Conservation (phyloP, 2,888 invertebrate genomes). For the Synanthedon myopaeformis region DNA sequence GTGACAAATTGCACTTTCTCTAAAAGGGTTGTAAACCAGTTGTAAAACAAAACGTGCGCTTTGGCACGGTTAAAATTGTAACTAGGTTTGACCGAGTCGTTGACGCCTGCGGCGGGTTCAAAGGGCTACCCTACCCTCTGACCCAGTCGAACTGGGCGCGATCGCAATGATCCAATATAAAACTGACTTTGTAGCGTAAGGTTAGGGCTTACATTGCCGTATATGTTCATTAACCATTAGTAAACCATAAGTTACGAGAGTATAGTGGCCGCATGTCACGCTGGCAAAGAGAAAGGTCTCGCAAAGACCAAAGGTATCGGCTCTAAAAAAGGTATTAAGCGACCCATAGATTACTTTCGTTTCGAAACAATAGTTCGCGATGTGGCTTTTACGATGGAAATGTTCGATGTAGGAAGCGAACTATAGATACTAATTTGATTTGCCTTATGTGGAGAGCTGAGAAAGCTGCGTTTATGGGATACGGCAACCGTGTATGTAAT, state of each 20-base stretch:
- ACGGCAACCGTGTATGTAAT: slow-evolving; percentile 25
- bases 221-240: not conserved
- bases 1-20: slow-evolving; percentile 23
- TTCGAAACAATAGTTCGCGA: slow-evolving; percentile 22
- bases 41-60: slow-evolving; percentile 32
- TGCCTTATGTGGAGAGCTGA: slow-evolving; percentile 48
- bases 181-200: not conserved
- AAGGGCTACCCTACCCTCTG: slow-evolving; percentile 41
- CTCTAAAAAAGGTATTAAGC: slow-evolving; percentile 52
- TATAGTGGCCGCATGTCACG: slow-evolving; percentile 32
- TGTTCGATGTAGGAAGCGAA: slow-evolving; percentile 39
- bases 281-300: slow-evolving; percentile 17
- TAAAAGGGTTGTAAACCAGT: slow-evolving; percentile 20
- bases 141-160: slow-evolving; percentile 20
- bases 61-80: slow-evolving; percentile 36
- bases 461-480: slow-evolving; percentile 35
- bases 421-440: slow-evolving; percentile 48
- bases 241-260: slow-evolving; percentile 13
- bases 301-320: slow-evolving; percentile 44
- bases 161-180: not conserved
- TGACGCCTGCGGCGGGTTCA: slow-evolving; percentile 50
- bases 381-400: slow-evolving; percentile 27
- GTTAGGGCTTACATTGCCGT: not conserved
- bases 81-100: slow-evolving; percentile 16
- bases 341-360: slow-evolving; percentile 29